Percentiles rank a stretch among this genome's conserved stretches.
Conservation (phyloP, 2,113 vertebrate species). For the Xenopus tropicalis region UCB_Xtro_10.0 CM004449.2:110882001-110882500, state of each 20-base stretch:
- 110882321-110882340: too few species aligned
- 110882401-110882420: too few species aligned
- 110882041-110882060: slow-evolving; percentile 70
- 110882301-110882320: background rate
- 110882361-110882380: too few species aligned
- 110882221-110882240: slow-evolving; percentile 59
- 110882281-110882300: slow-evolving; percentile 63
- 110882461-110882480: too few species aligned
- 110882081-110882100: slow-evolving; percentile 65
- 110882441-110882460: too few species aligned
- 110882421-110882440: too few species aligned
- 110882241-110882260: slow-evolving; percentile 71
- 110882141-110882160: slow-evolving; percentile 60
- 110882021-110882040: slow-evolving; percentile 65
- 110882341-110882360: too few species aligned
- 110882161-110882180: slow-evolving; percentile 62
- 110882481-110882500: too few species aligned
- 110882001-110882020: slow-evolving; percentile 38
- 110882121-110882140: slow-evolving; percentile 59
- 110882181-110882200: slow-evolving; percentile 43
- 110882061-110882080: slow-evolving; percentile 66
- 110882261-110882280: slow-evolving; percentile 62
- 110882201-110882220: slow-evolving; percentile 56
- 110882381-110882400: too few species aligned
- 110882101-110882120: slow-evolving; percentile 58